Percentiles rank a stretch among this genome's conserved stretches.
phyloP scores from a whole-genome alignment of 1,140 invertebrate species.

The Probaryconus sp. region DNA sequence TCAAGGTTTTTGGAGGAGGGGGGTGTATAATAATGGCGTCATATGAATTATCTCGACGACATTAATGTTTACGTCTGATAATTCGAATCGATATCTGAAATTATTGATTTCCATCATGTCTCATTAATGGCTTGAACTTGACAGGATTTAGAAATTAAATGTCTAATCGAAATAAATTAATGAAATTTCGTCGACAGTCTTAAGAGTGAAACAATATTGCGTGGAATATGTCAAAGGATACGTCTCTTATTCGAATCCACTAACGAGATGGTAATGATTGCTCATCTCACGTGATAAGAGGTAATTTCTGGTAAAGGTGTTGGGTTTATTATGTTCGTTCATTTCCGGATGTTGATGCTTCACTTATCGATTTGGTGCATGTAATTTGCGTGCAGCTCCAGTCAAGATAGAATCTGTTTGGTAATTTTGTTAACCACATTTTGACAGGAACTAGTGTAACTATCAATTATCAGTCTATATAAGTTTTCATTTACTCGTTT shows the following conservation, averaged over 20 bases:
- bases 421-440: too few relatives aligned
- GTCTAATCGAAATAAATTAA: slow-evolving; percentile 46
- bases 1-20: too few relatives aligned
- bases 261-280: slow-evolving; percentile 16
- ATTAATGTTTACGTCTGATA: slow-evolving; percentile 39
- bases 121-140: slow-evolving; percentile 20
- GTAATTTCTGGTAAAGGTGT: slow-evolving; percentile 11
- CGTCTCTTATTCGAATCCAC: neutral
- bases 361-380: too few relatives aligned
- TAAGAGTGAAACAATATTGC: slow-evolving; percentile 23
- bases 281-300: slow-evolving; percentile 23
- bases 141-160: slow-evolving; percentile 37
- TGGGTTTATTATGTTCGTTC: too few relatives aligned
- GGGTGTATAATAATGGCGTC: slow-evolving; percentile 21
- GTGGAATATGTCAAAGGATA: slow-evolving; percentile 16
- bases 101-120: slow-evolving; percentile 33
- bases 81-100: slow-evolving; percentile 28
- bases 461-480: too few relatives aligned
- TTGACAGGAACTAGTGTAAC: too few relatives aligned
- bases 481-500: too few relatives aligned
- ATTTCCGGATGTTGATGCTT: too few relatives aligned
- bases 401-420: too few relatives aligned
- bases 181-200: slow-evolving; percentile 9
- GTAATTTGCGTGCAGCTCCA: too few relatives aligned
- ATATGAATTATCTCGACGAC: slow-evolving; percentile 12